Evolutionary conservation across 2,888 invertebrate genomes (phyloP).

Genomic region (Synanthedon vespiformis): DNA sequence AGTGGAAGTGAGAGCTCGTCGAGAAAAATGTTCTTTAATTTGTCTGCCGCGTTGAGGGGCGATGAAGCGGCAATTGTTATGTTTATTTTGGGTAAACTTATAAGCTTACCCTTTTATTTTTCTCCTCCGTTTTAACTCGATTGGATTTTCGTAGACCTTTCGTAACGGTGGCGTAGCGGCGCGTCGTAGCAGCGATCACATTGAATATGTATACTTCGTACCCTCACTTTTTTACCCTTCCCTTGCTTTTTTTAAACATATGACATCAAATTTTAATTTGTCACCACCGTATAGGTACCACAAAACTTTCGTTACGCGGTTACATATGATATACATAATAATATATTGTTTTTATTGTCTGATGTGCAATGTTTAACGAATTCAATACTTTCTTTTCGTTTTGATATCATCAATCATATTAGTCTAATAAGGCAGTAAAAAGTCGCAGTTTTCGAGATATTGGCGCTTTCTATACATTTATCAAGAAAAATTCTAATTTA

Average conservation of each 20-base stretch:
- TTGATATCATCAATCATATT: too few relatives aligned
- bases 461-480: too few relatives aligned
- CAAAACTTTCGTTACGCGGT: too few relatives aligned
- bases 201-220: constrained; percentile 48
- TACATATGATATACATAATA: too few relatives aligned
- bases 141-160: constrained; percentile 42
- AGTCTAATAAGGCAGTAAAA: too few relatives aligned
- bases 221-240: constrained; percentile 27
- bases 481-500: too few relatives aligned
- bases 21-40: constrained; percentile 65
- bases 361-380: too few relatives aligned
- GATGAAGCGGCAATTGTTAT: constrained; percentile 62
- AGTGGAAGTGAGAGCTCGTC: constrained; percentile 38
- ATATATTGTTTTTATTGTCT: too few relatives aligned
- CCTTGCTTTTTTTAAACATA: constrained; percentile 21
- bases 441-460: too few relatives aligned
- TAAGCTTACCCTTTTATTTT: constrained; percentile 43
- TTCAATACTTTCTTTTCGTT: too few relatives aligned
- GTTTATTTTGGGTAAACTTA: constrained; percentile 50
- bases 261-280: constrained; percentile 8
- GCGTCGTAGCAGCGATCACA: constrained; percentile 27
- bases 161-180: constrained; percentile 13
- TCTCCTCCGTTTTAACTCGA: constrained; percentile 49
- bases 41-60: constrained; percentile 49
- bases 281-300: too few relatives aligned